Evolutionary conservation across 2,113 vertebrate genomes (phyloP), one percentile per base, ranked within the genome.

Genomic region (Pungitius pungitius): DNA sequence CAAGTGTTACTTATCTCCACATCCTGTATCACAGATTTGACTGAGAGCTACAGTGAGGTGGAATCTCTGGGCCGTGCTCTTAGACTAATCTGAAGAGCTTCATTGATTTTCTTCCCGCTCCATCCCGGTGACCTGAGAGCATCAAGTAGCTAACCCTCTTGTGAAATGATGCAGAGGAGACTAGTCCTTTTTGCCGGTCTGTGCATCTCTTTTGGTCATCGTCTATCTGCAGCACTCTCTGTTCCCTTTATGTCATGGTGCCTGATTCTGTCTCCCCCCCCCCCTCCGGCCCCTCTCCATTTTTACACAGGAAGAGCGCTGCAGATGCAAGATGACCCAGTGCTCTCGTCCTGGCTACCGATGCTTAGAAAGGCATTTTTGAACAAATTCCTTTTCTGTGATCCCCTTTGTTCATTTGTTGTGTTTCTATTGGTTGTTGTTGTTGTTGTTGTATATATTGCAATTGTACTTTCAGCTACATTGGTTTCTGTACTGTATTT

Each of bases 251-350:
- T 57, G 65, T 73, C 69, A 15, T 45, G 1, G 18, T 13, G 33
- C 17, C 33, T 87, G 69, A 70, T 77, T 80, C 66, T 35, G 51
- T 52, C 2, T 8, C 47, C 47, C 20, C 47, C 49, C 9, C 49
- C 3, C n/a, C 3, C 49, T 3, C n/a, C 3, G 0, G 3, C 9
- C n/a, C 20, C n/a, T 3, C 54, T 54, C 30, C 14, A 57, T 40
- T 42, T 72, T 81, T 68, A 59, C 74, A 83, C 88, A 91, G 91
- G 91, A 91, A 92, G 72, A 58, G 77, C 55, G 26, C 47, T 60
- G 47, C 91, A 92, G 91, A 88, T 92, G 90, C 78, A 56, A 47
- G 62, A 68, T 90, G 91, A 92, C 91, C 91, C 85, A 82, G 8
- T 80, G 85, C 84, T 78, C 89, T 80, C 78, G 77, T 80, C 82